Evolutionary conservation across 2,888 invertebrate species (phyloP).

Genomic region (Cataglyphis altisquamis): DNA sequence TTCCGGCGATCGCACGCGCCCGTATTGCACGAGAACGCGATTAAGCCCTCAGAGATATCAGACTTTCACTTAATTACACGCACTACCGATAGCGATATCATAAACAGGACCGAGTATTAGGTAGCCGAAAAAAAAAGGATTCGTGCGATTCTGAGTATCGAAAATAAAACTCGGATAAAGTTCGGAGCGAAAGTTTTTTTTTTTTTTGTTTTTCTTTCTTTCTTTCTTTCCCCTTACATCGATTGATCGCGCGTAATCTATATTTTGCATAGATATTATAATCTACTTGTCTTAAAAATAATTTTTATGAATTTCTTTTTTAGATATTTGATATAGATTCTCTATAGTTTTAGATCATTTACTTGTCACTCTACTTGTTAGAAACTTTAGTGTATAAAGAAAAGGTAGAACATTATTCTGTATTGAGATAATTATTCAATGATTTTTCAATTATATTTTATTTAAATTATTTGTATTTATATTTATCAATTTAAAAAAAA

Average conservation of each 20-base stretch:
- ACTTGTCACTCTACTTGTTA: neutral
- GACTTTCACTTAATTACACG: constrained; percentile 29
- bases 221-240: neutral
- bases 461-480: neutral
- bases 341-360: neutral
- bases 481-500: neutral
- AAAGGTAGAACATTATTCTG: neutral
- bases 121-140: neutral
- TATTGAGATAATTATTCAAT: neutral
- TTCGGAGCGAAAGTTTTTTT: neutral
- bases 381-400: neutral
- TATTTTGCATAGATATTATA: too few relatives aligned
- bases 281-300: neutral
- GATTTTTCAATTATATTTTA: neutral
- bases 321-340: neutral
- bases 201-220: neutral
- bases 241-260: neutral
- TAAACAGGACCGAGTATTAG: neutral
- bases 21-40: constrained; percentile 19
- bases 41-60: constrained; percentile 33
- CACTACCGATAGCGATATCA: neutral
- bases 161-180: neutral
- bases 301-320: neutral
- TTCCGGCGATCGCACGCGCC: constrained; percentile 41
- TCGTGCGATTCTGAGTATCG: neutral